These are phyloP conservation scores for Yasuhikotakia modesta DNA, from an alignment of 2,797 vertebrate species.

Conservation along the genomic window DNA sequence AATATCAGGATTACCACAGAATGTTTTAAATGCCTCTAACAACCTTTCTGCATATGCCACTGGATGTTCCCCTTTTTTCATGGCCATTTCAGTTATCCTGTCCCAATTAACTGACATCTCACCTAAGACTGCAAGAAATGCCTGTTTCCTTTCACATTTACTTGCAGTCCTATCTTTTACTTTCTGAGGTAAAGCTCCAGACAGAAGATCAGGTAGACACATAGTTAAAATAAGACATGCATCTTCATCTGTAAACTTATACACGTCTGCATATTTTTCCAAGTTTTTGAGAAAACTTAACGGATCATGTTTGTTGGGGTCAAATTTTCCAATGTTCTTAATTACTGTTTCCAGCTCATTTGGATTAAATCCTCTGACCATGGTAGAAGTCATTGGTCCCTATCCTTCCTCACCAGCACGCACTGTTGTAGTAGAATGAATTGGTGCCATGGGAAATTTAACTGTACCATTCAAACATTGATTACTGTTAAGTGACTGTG, in stretches of 20 bases:
- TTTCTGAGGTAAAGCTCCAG: not conserved
- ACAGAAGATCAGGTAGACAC: not conserved
- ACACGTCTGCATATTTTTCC: not conserved
- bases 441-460: not conserved
- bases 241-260: not conserved
- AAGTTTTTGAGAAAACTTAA: not conserved
- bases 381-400: not conserved
- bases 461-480: not conserved
- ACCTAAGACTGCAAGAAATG: not conserved
- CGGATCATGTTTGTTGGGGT: not conserved
- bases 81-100: not conserved
- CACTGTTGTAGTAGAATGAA: not conserved
- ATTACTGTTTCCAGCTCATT: not conserved
- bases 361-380: not conserved
- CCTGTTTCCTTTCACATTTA: not conserved
- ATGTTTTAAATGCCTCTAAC: not conserved
- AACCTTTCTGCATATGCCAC: not conserved
- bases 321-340: not conserved
- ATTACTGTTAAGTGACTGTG: not conserved
- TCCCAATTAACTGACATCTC: not conserved
- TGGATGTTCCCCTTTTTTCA: conserved; percentile 3
- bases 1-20: not conserved
- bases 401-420: not conserved
- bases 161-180: not conserved
- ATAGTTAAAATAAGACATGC: not conserved